These are phyloP conservation scores for Steatornis caripensis DNA, from an alignment of 2,113 vertebrate species.

Conservation along the genomic window DNA sequence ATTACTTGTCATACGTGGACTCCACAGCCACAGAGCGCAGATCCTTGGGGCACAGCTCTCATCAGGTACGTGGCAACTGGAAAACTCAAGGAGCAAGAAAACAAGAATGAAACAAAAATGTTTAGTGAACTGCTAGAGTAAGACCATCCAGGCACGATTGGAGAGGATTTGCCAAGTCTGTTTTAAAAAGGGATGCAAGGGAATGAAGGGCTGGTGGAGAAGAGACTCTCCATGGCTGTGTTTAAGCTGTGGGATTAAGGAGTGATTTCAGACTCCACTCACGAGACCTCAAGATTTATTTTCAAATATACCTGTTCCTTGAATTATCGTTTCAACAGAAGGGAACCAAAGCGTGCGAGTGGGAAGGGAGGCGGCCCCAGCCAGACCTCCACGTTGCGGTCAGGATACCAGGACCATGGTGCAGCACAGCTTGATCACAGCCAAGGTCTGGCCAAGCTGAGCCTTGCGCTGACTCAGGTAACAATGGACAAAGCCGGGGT, in stretches of 20 bases:
- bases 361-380: neutral
- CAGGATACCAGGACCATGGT: fast-evolving
- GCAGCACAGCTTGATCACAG: neutral
- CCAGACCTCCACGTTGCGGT: neutral
- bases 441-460: neutral
- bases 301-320: neutral
- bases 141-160: neutral
- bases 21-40: neutral
- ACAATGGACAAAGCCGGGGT: neutral
- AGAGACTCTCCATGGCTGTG: neutral
- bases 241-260: neutral
- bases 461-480: neutral
- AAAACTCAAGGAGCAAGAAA: neutral
- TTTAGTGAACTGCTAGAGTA: neutral
- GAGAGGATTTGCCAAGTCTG: neutral
- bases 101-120: neutral
- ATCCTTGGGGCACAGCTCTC: neutral
- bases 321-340: neutral
- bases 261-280: neutral
- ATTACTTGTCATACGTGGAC: neutral
- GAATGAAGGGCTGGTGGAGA: neutral
- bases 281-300: neutral
- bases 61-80: neutral
- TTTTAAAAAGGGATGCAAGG: neutral
- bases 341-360: fast-evolving